These are phyloP conservation scores for Chrysochloris asiatica DNA, from an alignment of 2,113 vertebrate genomes.

Conservation along the genomic window DNA sequence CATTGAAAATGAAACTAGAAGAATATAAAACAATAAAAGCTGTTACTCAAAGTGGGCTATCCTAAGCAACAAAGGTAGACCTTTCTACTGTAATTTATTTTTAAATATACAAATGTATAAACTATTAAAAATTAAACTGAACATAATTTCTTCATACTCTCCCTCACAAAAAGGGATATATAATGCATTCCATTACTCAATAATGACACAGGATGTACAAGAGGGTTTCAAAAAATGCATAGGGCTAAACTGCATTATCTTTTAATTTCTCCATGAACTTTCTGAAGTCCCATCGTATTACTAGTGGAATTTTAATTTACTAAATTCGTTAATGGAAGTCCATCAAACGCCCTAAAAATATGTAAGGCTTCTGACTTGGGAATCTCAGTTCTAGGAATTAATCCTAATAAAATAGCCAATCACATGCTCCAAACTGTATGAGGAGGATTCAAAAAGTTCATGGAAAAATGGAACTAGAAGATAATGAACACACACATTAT, in stretches of 20 bases:
- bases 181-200: slow-evolving; percentile 1
- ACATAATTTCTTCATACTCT: neutral
- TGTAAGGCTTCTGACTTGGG: no score
- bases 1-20: neutral
- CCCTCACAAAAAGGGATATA: neutral
- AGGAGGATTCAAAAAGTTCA: no score
- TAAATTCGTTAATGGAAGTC: slow-evolving; percentile 1
- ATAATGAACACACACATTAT: neutral
- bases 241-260: no score
- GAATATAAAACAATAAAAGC: neutral
- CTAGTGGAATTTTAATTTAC: neutral
- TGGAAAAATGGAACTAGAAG: neutral
- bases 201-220: neutral
- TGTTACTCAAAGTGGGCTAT: neutral
- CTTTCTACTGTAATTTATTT: no score
- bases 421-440: neutral
- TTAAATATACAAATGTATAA: neutral
- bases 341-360: slow-evolving; percentile 3
- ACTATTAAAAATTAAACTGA: neutral
- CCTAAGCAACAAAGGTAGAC: neutral
- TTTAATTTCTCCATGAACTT: no score
- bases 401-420: slow-evolving; percentile 21
- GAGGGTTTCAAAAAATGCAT: no score
- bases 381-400: neutral
- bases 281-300: neutral